Evolutionary conservation across 2,888 invertebrate genomes (phyloP).

Genomic region (Phyllotreta striolata): DNA sequence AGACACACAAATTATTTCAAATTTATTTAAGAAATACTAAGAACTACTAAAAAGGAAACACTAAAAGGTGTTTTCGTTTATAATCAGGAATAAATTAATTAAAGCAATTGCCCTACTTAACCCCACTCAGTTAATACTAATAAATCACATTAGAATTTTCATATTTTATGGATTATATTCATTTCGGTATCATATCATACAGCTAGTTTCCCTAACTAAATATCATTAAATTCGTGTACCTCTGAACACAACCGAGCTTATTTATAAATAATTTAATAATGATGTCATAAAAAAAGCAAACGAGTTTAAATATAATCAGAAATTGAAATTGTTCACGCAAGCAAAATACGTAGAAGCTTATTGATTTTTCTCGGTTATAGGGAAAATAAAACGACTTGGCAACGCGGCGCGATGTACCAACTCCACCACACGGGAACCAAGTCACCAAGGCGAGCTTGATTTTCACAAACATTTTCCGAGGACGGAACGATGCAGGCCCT

Average conservation of each 20-base stretch:
- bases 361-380: slow-evolving; percentile 30
- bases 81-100: no score
- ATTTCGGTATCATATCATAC: no score
- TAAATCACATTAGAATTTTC: no score
- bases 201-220: no score
- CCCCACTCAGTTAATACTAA: no score
- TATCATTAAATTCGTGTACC: neutral
- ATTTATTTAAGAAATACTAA: no score
- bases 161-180: no score
- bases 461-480: slow-evolving; percentile 63
- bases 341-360: slow-evolving; percentile 20
- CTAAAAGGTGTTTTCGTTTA: no score
- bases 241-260: neutral
- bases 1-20: no score
- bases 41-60: no score
- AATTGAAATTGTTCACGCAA: slow-evolving; percentile 23
- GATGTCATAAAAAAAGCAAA: neutral
- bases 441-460: slow-evolving; percentile 60
- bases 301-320: no score
- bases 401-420: slow-evolving; percentile 36
- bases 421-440: slow-evolving; percentile 37
- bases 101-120: no score
- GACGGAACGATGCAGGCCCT: slow-evolving; percentile 70
- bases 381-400: slow-evolving; percentile 33
- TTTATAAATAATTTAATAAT: slow-evolving; percentile 11